Evolutionary conservation across 1,140 invertebrate genomes (phyloP).

Genomic region (Tetramorium parvispinum): DNA sequence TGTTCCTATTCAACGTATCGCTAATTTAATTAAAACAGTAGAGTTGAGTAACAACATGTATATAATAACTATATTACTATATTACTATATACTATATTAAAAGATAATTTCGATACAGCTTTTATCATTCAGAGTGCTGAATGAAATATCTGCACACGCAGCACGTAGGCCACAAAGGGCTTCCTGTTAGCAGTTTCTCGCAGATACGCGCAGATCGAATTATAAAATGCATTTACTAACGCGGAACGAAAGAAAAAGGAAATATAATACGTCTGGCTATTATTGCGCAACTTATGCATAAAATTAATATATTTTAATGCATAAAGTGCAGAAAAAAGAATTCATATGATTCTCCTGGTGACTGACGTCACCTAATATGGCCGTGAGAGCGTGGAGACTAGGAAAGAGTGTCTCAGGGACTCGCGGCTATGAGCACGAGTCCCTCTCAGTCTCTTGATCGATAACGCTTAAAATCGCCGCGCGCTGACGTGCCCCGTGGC

Average conservation of each 20-base stretch:
- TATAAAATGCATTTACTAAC: neutral
- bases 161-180: no score
- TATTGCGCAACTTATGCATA: neutral
- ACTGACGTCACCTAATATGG: neutral
- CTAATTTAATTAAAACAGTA: no score
- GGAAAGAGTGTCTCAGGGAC: neutral
- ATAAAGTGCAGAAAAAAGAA: neutral
- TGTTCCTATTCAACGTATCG: no score
- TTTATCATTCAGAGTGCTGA: no score
- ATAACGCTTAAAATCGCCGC: conserved; percentile 4
- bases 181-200: no score
- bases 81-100: no score
- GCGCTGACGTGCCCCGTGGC: neutral
- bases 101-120: no score
- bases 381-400: neutral
- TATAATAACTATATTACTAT: no score
- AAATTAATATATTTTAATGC: neutral
- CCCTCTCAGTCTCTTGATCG: neutral
- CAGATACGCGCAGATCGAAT: neutral
- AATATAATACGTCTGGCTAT: neutral
- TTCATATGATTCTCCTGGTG: neutral
- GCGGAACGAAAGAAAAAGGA: neutral
- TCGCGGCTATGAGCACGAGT: neutral
- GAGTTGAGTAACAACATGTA: no score
- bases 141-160: no score